A percentile compares a stretch with the other conserved stretches of the same genome.
These are phyloP conservation scores for Trissolcus brochymenae DNA, from an alignment of 2,888 invertebrate species.

Conservation along the genomic window DNA sequence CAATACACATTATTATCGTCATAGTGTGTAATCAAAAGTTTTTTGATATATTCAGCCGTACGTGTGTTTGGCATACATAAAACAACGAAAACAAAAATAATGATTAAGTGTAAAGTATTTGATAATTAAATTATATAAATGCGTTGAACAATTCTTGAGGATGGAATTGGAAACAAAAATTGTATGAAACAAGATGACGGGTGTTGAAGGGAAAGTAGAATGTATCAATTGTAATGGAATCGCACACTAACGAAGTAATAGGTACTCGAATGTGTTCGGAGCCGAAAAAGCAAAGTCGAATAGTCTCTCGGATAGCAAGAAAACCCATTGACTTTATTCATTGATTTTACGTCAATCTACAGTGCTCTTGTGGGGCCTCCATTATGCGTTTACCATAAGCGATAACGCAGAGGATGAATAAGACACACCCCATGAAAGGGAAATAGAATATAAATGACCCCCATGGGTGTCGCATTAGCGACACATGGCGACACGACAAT, in stretches of 20 bases:
- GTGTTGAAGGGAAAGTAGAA: slow-evolving; percentile 32
- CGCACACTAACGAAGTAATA: slow-evolving; percentile 61
- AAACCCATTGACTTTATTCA: slow-evolving; percentile 76
- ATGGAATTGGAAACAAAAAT: not conserved
- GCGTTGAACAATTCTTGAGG: not conserved
- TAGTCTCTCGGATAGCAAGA: slow-evolving; percentile 58
- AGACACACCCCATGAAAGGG: slow-evolving; percentile 69
- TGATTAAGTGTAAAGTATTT: no score
- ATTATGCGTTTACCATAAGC: slow-evolving; percentile 76
- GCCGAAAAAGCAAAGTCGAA: slow-evolving; percentile 58
- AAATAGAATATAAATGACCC: slow-evolving; percentile 76
- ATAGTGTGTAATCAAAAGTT: no score
- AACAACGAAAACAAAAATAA: no score
- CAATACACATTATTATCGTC: no score
- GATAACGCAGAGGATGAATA: slow-evolving; percentile 63
- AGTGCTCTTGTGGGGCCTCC: slow-evolving; percentile 72
- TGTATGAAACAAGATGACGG: not conserved
- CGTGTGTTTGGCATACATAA: no score
- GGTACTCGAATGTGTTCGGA: slow-evolving; percentile 59
- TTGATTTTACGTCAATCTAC: slow-evolving; percentile 77
- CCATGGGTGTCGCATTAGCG: slow-evolving; percentile 74
- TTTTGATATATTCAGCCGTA: no score
- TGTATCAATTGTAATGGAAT: slow-evolving; percentile 54
- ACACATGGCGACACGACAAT: slow-evolving; percentile 76
- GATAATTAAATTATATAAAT: no score